Base-by-base conservation (phyloP, 2,888 invertebrate species). In the Abrostola triplasia region DNA sequence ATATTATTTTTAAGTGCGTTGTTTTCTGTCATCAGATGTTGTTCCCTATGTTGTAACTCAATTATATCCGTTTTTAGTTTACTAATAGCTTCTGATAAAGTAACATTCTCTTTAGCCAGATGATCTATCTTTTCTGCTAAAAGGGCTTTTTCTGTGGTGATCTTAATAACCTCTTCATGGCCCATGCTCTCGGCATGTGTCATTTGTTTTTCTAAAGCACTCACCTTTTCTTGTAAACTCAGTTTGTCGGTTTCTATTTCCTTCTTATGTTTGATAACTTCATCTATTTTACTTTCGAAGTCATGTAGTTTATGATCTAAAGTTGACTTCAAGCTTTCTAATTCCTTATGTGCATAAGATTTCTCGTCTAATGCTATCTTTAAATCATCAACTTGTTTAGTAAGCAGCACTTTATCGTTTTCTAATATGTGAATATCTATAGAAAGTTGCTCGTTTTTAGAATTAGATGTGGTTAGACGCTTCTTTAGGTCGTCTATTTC, bases 391-490 rank as follows among this genome's bases (percentile, higher is more conserved):
- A 95, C 82, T 80, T 94, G 89, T 76, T 93, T 91, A 7, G 89
- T 90, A 48, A 94, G 81, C 53, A 95, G 84, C 5, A 94, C 92
- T 82, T 95, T 95, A 70, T 95, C 94, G 79, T 95, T 95, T 84
- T 93, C 93, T 50, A 94, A 78, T 63, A 95, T 95, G 69, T 94
- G 94, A 53, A 95, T 89, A 72, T 95, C 92, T 77, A 95, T 95
- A 40, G 94, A 90, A 5, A 94, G 85, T 71, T 95, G 95, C 72
- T 95, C 94, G 61, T 94, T 91, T 78, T 92, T 93, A 41, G 92
- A 88, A 76, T 91, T 90, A 9, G 89, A 79, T 6, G 84, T 70
- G 41, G 79, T 85, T 7, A 95, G 70, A n/a, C 87, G 87, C 69
- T 88, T 88, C 65, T 92, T 93, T 1, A 95, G 80, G 5, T 92